A percentile compares a stretch with the other conserved stretches of the same genome.
Evolutionary conservation across 2,888 invertebrate species (phyloP).

Genomic region (Caenorhabditis auriculariae): DNA sequence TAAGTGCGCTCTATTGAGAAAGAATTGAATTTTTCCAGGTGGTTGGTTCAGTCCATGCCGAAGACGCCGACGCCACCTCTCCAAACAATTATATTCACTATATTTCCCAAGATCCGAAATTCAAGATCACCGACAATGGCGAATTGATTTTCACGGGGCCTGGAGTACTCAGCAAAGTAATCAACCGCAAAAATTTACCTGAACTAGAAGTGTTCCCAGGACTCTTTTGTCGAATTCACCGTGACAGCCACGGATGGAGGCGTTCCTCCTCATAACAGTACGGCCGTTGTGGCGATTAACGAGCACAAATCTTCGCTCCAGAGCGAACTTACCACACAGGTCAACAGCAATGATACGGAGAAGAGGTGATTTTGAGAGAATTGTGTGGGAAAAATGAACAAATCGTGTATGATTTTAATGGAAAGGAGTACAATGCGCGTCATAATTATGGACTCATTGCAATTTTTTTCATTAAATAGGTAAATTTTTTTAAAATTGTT

Average conservation of each 20-base stretch:
- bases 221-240: constrained; percentile 24
- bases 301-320: constrained; percentile 32
- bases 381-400: too few relatives aligned
- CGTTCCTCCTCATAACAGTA: constrained; percentile 11
- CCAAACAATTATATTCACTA: constrained; percentile 36
- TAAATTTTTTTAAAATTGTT: too few relatives aligned
- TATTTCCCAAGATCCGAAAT: constrained; percentile 18
- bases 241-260: constrained; percentile 36
- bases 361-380: background rate
- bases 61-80: constrained; percentile 36
- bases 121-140: constrained; percentile 31
- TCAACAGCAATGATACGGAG: constrained; percentile 28
- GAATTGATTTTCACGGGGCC: constrained; percentile 33
- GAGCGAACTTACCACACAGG: constrained; percentile 35
- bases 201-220: background rate
- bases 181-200: background rate
- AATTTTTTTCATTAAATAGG: too few relatives aligned
- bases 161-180: constrained; percentile 11
- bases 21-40: too few relatives aligned
- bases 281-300: constrained; percentile 22
- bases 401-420: too few relatives aligned
- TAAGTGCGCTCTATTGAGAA: too few relatives aligned
- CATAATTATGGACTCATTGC: too few relatives aligned
- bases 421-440: too few relatives aligned
- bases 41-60: constrained; percentile 24